A percentile compares a stretch with the other conserved stretches of the same genome.
Conservation (phyloP, 2,797 vertebrate genomes). For the Pangasius larnaudii region DNA sequence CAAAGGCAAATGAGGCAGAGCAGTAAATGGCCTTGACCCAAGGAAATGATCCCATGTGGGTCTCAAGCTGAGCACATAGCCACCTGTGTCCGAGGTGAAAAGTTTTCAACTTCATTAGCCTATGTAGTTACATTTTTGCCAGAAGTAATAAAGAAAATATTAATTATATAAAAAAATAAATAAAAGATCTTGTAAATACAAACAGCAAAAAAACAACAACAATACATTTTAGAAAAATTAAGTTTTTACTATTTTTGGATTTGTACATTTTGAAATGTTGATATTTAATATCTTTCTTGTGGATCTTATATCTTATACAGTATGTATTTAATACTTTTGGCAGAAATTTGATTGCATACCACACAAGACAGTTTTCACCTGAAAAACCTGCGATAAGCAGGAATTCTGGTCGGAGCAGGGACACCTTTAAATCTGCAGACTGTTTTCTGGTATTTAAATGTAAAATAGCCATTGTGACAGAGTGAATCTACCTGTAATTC, state of each 20-base stretch:
- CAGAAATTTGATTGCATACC: neutral
- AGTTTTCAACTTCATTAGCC: neutral
- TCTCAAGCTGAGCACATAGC: neutral
- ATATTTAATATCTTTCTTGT: neutral
- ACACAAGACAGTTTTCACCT: neutral
- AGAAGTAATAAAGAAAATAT: neutral
- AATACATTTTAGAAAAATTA: neutral
- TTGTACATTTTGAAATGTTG: neutral
- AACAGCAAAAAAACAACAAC: neutral
- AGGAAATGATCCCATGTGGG: neutral
- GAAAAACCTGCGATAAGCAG: neutral
- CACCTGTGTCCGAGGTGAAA: neutral
- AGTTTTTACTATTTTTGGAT: neutral
- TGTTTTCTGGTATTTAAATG: neutral
- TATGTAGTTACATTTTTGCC: too few relatives aligned
- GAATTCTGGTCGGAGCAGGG: neutral
- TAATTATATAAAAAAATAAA: neutral
- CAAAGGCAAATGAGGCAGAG: neutral
- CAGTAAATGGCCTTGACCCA: neutral
- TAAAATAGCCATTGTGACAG: conserved; percentile 4
- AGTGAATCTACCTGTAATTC: neutral
- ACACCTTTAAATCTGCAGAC: neutral
- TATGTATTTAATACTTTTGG: neutral
- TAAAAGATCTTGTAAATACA: neutral
- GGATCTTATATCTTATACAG: neutral